Evolutionary conservation across 2,113 vertebrate species (phyloP).

Genomic region (Gavialis gangeticus): DNA sequence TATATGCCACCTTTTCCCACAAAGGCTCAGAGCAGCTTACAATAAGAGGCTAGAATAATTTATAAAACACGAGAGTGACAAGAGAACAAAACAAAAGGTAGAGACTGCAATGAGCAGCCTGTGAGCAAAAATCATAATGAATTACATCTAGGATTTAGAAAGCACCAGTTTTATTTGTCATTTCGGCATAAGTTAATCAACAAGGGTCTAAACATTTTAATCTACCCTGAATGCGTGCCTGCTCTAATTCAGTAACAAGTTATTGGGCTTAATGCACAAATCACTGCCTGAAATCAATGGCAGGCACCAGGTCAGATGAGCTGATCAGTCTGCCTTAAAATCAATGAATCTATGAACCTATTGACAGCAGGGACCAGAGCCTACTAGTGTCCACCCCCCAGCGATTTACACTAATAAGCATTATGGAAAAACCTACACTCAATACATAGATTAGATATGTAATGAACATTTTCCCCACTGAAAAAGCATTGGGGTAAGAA

Average conservation of each 20-base stretch:
- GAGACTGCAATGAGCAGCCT: too few species aligned
- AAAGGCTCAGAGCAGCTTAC: too few species aligned
- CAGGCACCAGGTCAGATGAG: neutral
- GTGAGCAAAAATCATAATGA: neutral
- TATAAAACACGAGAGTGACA: too few species aligned
- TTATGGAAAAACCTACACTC: neutral
- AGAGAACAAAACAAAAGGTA: too few species aligned
- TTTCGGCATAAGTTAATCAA: neutral
- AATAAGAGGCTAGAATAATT: too few species aligned
- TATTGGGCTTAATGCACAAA: neutral
- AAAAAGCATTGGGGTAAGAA: neutral
- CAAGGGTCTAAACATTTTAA: neutral
- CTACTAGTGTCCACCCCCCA: neutral
- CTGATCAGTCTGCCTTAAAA: neutral
- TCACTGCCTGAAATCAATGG: neutral
- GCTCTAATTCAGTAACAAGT: neutral
- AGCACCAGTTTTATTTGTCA: neutral
- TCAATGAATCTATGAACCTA: neutral
- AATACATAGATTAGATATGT: neutral
- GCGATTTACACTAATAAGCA: neutral
- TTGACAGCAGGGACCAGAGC: neutral
- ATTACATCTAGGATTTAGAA: neutral
- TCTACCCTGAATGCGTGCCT: neutral
- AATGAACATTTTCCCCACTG: neutral
- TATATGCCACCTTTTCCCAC: neutral